Percentiles rank a stretch among this genome's conserved stretches.
Evolutionary conservation across 2,113 vertebrate genomes (phyloP).

Genomic region (Cinclus mexicanus): DNA sequence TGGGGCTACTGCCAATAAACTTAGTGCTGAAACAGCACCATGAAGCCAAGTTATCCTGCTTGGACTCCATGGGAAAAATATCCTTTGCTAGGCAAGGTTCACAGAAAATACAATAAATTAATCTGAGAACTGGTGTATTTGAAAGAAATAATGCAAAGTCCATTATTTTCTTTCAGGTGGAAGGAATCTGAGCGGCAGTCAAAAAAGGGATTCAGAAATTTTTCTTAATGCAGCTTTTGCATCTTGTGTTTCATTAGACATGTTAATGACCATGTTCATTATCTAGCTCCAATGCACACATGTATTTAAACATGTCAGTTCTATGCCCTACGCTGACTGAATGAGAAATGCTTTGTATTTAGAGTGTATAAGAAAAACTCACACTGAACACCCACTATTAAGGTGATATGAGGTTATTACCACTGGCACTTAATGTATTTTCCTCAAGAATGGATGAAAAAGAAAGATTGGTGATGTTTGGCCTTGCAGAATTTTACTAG

Average conservation of each 20-base stretch:
- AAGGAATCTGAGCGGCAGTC: not conserved
- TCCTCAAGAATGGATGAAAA: not conserved
- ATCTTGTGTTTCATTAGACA: not conserved
- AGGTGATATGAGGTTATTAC: not conserved
- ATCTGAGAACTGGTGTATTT: not conserved
- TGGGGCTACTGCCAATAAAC: not conserved
- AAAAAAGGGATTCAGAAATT: not conserved
- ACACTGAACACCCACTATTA: not conserved
- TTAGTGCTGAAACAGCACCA: slow-evolving; percentile 14
- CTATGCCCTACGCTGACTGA: not conserved
- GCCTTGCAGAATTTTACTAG: not conserved
- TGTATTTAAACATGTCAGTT: not conserved
- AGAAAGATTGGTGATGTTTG: not conserved
- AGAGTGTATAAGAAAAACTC: not conserved
- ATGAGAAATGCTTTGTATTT: not conserved
- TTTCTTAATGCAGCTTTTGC: not conserved
- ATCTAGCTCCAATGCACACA: accelerated
- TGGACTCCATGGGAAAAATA: not conserved
- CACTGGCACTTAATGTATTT: not conserved
- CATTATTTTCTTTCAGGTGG: not conserved
- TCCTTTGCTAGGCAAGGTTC: not conserved
- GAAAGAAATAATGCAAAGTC: not conserved
- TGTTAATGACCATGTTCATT: not conserved
- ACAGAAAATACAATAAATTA: not conserved
- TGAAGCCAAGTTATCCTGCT: not conserved